Evolutionary conservation across 2,113 vertebrate genomes (phyloP), one percentile per base, ranked within the genome.

Genomic region (Riparia riparia): DNA sequence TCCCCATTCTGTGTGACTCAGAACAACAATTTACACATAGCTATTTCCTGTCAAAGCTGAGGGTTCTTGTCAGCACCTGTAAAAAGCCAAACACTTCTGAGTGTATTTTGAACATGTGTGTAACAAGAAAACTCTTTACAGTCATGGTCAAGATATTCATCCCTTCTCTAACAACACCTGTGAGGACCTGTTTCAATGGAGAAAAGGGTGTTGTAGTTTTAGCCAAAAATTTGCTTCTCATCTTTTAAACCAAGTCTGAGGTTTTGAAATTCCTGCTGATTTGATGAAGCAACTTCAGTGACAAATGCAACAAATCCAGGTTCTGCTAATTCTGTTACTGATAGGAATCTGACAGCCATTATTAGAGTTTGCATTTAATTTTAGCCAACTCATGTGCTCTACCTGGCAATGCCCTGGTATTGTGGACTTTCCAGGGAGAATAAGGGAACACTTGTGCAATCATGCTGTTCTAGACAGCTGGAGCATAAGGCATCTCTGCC

Each of bases 1-100:
- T 34, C 14, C 21, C 4, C 9, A 3, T 54, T 47, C 41, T 22
- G 6, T 49, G 53, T n/a, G 47, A 26, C 37, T 85, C 42, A 6
- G 44, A 84, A 31, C 12, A 47, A 12, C 1, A 15, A 28, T 91
- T 84, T 78, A 32, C 17, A 12, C 0, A 1, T 3, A 15, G 6
- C 42, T 71, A 60, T 60, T 82, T n/a, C 17, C 15, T 2, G 2
- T 22, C 0, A 0, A 56, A 71, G 4, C 10, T 41, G 29, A 54
- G 7, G 17, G 28, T 56, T 53, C 12, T 47, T 2, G 1, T 82
- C 61, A 72, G 17, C 29, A 63, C 8, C 32, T 61, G 24, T 39
- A 32, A 42, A 82, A 83, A 57, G 3, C 32, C 42, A 34, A 61
- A 61, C 20, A 13, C 7, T 70, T 14, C 53, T 47, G 45, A 13